phyloP scores from a whole-genome alignment of 2,888 invertebrate species.

The Tenthredo scrophulariae region DNA sequence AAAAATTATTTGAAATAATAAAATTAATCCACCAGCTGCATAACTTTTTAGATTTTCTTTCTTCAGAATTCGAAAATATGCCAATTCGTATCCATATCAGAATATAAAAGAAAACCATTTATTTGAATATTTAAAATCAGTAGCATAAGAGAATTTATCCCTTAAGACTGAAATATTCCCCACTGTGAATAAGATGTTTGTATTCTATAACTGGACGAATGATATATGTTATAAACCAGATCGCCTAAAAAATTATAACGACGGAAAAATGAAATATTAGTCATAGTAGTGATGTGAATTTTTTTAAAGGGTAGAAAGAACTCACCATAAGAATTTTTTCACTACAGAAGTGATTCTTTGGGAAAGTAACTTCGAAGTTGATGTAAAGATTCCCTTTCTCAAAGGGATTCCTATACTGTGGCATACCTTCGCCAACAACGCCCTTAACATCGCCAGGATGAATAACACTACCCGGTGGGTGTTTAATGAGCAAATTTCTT shows the following conservation, averaged over 20 bases:
- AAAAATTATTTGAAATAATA: neutral
- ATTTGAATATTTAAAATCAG: neutral
- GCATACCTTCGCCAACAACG: slow-evolving; percentile 94
- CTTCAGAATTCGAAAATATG: neutral
- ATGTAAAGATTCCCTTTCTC: slow-evolving; percentile 93
- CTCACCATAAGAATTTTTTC: slow-evolving; percentile 81
- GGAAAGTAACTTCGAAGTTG: slow-evolving; percentile 92
- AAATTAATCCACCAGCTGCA: neutral
- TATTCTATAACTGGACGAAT: no score
- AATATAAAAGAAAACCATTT: neutral
- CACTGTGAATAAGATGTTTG: no score
- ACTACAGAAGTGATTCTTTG: slow-evolving; percentile 84
- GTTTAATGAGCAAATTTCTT: slow-evolving; percentile 88
- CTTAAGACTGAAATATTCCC: neutral
- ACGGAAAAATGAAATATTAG: neutral
- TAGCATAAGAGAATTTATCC: no score
- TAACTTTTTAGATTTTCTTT: neutral
- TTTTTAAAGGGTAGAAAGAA: slow-evolving; percentile 33
- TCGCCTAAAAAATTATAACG: neutral
- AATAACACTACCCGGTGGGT: slow-evolving; percentile 90
- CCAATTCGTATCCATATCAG: neutral
- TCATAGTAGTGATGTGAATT: neutral
- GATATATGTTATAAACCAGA: neutral
- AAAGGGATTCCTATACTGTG: slow-evolving; percentile 89
- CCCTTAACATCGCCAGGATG: slow-evolving; percentile 90